A percentile compares a stretch with the other conserved stretches of the same genome.
These are phyloP conservation scores for Eumeta japonica DNA, from an alignment of 1,140 invertebrate genomes.

Conservation along the genomic window DNA sequence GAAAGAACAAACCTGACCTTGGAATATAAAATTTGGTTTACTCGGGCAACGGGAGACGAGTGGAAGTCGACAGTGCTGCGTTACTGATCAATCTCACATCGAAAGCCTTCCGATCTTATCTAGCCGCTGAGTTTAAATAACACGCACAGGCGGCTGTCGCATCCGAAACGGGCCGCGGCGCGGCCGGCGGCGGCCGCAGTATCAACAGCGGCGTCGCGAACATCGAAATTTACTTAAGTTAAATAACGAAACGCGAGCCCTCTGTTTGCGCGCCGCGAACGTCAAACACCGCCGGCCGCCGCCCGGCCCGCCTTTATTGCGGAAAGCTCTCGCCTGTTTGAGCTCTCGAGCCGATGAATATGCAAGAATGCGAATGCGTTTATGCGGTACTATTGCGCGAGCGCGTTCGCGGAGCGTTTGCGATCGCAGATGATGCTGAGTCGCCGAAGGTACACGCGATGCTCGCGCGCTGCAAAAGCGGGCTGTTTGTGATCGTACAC, in stretches of 20 bases:
- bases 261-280: slow-evolving; percentile 35
- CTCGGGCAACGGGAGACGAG: no score
- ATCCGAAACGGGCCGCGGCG: no score
- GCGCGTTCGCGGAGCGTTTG: no score
- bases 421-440: no score
- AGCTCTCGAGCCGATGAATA: slow-evolving; percentile 32
- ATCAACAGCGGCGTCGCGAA: slow-evolving; percentile 34
- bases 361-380: slow-evolving; percentile 33
- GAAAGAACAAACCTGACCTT: no score
- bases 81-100: slow-evolving; percentile 1
- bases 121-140: no score
- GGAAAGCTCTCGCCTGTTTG: slow-evolving; percentile 19
- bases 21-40: no score
- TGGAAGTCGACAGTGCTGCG: background rate
- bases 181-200: slow-evolving; percentile 18
- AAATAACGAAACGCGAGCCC: slow-evolving; percentile 51
- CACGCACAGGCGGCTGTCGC: no score
- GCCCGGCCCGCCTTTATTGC: slow-evolving; percentile 30
- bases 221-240: slow-evolving; percentile 57
- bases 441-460: no score
- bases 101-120: slow-evolving; percentile 3
- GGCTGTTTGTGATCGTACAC: no score
- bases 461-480: no score
- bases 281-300: slow-evolving; percentile 28
- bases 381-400: no score